Conservation (phyloP, 2,113 vertebrate species). For the Camelus bactrianus region DNA sequence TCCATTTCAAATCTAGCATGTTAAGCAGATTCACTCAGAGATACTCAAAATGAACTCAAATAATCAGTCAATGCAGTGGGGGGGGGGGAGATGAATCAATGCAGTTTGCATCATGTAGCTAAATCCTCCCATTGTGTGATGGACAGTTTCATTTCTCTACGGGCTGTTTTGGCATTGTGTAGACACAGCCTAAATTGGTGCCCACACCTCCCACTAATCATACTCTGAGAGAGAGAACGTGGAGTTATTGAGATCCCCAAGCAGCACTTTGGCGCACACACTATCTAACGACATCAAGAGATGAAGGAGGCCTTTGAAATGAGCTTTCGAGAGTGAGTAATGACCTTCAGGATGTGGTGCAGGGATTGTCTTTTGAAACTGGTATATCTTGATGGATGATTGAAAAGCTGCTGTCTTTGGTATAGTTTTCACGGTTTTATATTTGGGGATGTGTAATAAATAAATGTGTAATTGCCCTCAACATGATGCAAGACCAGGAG, state of each 20-base stretch:
- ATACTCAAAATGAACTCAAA: neutral
- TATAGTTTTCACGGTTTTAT: slow-evolving; percentile 73
- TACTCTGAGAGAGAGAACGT: neutral
- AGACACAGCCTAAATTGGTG: slow-evolving; percentile 67
- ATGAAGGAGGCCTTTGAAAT: slow-evolving; percentile 78
- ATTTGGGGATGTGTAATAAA: slow-evolving; percentile 80
- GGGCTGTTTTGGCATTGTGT: slow-evolving; percentile 47
- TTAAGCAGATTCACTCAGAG: neutral
- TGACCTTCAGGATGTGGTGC: slow-evolving; percentile 71
- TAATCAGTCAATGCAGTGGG: accelerated
- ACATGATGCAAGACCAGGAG: slow-evolving; percentile 73
- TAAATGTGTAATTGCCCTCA: slow-evolving; percentile 82
- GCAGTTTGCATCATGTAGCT: neutral
- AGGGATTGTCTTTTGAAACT: slow-evolving; percentile 75
- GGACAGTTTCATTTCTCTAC: neutral
- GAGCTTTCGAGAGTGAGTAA: slow-evolving; percentile 77
- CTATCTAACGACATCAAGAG: slow-evolving; percentile 66
- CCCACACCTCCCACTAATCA: slow-evolving; percentile 57
- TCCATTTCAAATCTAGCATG: neutral
- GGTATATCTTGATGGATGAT: slow-evolving; percentile 78
- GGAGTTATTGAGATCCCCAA: slow-evolving; percentile 57
- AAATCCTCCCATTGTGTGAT: neutral
- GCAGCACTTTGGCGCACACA: slow-evolving; percentile 38
- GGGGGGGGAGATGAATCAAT: accelerated
- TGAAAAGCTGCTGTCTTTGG: slow-evolving; percentile 79